These are phyloP conservation scores for Drosophila oshimai DNA, from an alignment of 1,140 invertebrate genomes.

Conservation along the genomic window DNA sequence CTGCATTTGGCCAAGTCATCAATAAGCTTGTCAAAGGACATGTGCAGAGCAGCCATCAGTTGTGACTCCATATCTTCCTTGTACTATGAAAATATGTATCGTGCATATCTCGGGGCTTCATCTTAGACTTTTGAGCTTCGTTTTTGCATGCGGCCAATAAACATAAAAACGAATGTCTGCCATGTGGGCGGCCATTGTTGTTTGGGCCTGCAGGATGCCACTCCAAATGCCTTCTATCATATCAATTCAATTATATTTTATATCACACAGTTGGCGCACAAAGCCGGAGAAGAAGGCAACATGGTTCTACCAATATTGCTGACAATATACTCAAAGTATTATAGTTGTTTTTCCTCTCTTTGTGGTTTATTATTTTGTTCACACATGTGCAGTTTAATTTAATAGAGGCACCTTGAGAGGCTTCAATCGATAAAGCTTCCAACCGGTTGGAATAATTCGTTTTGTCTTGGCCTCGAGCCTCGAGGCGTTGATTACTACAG, in stretches of 20 bases:
- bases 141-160: constrained; percentile 48
- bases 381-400: constrained; percentile 11
- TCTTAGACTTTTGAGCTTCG: constrained; percentile 10
- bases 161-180: constrained; percentile 43
- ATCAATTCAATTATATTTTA: constrained; percentile 50
- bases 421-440: constrained; percentile 11
- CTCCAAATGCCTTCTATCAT: constrained; percentile 21
- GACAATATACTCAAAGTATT: not conserved
- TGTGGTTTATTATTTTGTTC: constrained; percentile 22
- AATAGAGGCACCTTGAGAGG: constrained; percentile 11
- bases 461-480: constrained; percentile 5
- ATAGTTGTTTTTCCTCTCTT: not conserved
- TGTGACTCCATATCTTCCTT: not conserved
- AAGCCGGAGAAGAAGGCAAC: constrained; percentile 9
- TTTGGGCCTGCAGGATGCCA: constrained; percentile 12
- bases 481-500: constrained; percentile 23
- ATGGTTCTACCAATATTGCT: constrained; percentile 23
- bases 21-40: constrained; percentile 35
- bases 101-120: not conserved
- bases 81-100: not conserved
- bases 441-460: constrained; percentile 8
- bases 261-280: constrained; percentile 39
- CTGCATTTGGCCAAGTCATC: constrained; percentile 39
- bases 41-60: constrained; percentile 1
- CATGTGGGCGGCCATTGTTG: constrained; percentile 33